Evolutionary conservation across 1,140 invertebrate species (phyloP), one percentile per base, ranked within the genome.

Genomic region (Chymomyza costata): DNA sequence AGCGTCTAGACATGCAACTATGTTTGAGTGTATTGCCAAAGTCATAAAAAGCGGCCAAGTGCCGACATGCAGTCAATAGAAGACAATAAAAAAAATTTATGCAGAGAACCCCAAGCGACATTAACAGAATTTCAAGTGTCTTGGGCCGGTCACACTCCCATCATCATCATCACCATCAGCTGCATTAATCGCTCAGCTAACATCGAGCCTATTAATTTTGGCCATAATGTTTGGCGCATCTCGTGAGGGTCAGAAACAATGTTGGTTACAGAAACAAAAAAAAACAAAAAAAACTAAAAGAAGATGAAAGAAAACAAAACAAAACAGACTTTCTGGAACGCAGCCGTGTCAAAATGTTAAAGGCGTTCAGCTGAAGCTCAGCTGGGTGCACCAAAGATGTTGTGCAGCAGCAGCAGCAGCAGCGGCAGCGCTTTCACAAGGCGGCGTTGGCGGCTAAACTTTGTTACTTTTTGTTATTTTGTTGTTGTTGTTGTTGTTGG

Each of bases 131-230:
- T 13, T 25, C 21, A 8, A 25, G 21, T 25, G 3, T 25, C 3
- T 25, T 25, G 3, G 21, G 21, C 21, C 21, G 14, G 13, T 32
- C 19, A 32, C 31, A 48, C 45, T 15, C 13, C 35, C n/a, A 45
- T 44, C 43, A 65, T 14, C 14, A 17, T 28, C 10, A 1, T 53
- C 30, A 41, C 30, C 41, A 60, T 25, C 37, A 10, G 16, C 3
- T 3, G 48, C 38, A 13, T 32, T 37, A 31, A 50, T 35, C 25
- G 14, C 40, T 28, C n/a, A 30, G 50, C 30, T 40, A 47, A 65
- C 62, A 49, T 76, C 43, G 53, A 78, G 59, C 50, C 66, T 63
- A 78, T 78, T 76, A 76, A 62, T 70, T 71, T 58, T 59, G 43
- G 30, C 38, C 39, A n/a, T n/a, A n/a, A n/a, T n/a, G n/a, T n/a